Percentiles rank a stretch among this genome's conserved stretches.
phyloP scores from a whole-genome alignment of 2,113 vertebrate genomes.

The Solenodon paradoxus region DNA sequence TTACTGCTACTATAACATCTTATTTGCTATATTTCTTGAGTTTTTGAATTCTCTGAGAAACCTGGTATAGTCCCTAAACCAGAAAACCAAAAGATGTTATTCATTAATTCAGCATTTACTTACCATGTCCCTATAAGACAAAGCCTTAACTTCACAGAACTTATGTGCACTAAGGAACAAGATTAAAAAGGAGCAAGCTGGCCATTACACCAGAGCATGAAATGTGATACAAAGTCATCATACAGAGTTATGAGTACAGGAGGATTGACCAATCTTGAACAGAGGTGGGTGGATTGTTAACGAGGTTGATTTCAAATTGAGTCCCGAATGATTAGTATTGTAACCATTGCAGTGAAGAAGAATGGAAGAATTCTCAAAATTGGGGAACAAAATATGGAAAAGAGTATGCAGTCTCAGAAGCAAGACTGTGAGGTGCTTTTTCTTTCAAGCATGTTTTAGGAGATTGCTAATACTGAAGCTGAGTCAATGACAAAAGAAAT shows the following conservation, averaged over 20 bases:
- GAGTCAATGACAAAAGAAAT: not conserved
- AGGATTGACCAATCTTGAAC: not conserved
- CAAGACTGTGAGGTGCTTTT: not conserved
- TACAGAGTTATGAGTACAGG: not conserved
- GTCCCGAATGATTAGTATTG: not conserved
- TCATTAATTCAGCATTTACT: not conserved
- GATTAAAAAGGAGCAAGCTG: not conserved
- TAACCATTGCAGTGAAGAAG: not conserved
- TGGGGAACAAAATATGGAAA: not conserved
- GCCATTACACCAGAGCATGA: not conserved
- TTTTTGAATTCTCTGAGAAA: not conserved
- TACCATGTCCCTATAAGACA: not conserved
- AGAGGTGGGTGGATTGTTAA: not conserved
- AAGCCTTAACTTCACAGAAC: not conserved
- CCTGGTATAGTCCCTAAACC: not conserved
- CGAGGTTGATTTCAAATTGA: not conserved
- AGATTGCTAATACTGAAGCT: not conserved
- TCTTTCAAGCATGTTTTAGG: not conserved
- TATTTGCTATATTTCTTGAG: not conserved
- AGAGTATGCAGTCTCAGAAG: not conserved
- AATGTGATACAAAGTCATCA: not conserved
- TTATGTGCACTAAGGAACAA: not conserved
- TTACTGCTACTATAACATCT: not conserved
- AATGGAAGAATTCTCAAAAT: not conserved
- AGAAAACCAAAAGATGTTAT: not conserved